Evolutionary conservation across 2,113 vertebrate species (phyloP), one percentile per base, ranked within the genome.

Genomic region (Lophochroa leadbeateri): DNA sequence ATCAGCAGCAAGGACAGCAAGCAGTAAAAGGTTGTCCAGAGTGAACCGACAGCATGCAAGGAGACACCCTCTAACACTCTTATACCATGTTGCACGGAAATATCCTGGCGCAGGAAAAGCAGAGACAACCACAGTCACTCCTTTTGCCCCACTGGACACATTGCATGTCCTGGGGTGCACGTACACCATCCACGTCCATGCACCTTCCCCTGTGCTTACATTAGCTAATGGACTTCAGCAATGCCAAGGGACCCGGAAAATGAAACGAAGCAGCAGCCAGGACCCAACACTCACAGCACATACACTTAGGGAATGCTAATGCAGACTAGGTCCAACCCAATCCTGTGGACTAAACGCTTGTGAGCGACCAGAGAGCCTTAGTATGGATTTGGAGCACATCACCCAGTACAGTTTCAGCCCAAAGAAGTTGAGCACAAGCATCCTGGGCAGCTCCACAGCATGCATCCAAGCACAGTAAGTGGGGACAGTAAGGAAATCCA

Each of bases 91-190:
- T 5, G 29, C 31, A 50, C 6, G 33, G 52, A 79, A 85, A 68
- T 3, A 33, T 1, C n/a, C 44, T 46, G 47, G n/a, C 3, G 4
- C 43, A 64, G 27, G 23, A 31, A 87, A n/a, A 44, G 24, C 46
- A 90, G 41, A 49, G 28, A 52, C 27, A 80, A 21, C 5, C 0
- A 0, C 6, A 89, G 31, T 47, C 57, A 10, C 11, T 72, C 57
- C 43, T 69, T 72, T 44, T 7, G 50, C 19, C 2, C 0, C 12
- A 5, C 3, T 10, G 25, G 20, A 24, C 14, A 19, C 7, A 16
- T 0, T 0, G 25, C 11, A 17, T 11, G 31, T 43, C 35, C 46
- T n/a, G 27, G 5, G 27, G 19, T 23, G 10, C 46, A 0, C 0
- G 0, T 23, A 33, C 27, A 35, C 23, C 46, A 33, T 21, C 13